Conservation (phyloP, 2,888 invertebrate species). For the Desoria tigrina region DNA sequence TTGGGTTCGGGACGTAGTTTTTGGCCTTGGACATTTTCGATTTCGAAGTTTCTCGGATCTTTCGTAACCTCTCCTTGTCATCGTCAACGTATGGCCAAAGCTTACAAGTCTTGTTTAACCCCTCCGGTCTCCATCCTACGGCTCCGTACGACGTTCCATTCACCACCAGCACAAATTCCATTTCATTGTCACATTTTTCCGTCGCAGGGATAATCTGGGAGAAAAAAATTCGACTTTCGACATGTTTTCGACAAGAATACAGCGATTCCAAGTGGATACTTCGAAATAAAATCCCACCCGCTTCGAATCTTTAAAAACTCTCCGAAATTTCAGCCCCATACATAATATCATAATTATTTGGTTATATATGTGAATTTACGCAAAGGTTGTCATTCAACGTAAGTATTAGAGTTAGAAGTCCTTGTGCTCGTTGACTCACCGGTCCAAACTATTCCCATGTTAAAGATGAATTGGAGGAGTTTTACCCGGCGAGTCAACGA, state of each 20-base stretch:
- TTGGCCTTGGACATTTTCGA: slow-evolving; percentile 15
- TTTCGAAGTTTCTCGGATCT: slow-evolving; percentile 9
- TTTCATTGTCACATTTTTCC: slow-evolving; percentile 35
- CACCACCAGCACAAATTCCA: slow-evolving; percentile 71
- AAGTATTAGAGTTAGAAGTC: no score
- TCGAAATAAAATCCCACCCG: background rate
- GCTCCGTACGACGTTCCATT: slow-evolving; percentile 87
- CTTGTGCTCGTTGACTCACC: no score
- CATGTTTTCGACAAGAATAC: background rate
- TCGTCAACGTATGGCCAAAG: slow-evolving; percentile 30
- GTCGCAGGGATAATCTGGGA: slow-evolving; percentile 19
- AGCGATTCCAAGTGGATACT: background rate
- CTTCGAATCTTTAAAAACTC: no score
- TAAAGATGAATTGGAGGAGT: no score
- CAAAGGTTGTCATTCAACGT: no score
- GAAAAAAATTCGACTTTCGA: no score
- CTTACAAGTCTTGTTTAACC: slow-evolving; percentile 32
- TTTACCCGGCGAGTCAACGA: no score
- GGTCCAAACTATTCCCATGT: no score
- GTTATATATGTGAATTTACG: no score
- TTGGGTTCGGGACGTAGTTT: slow-evolving; percentile 29
- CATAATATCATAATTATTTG: no score
- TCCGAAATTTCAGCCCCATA: no score
- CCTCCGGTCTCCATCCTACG: slow-evolving; percentile 83
- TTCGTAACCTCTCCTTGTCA: background rate